phyloP scores from a whole-genome alignment of 1,140 invertebrate species.

The Colletes gigas region DNA sequence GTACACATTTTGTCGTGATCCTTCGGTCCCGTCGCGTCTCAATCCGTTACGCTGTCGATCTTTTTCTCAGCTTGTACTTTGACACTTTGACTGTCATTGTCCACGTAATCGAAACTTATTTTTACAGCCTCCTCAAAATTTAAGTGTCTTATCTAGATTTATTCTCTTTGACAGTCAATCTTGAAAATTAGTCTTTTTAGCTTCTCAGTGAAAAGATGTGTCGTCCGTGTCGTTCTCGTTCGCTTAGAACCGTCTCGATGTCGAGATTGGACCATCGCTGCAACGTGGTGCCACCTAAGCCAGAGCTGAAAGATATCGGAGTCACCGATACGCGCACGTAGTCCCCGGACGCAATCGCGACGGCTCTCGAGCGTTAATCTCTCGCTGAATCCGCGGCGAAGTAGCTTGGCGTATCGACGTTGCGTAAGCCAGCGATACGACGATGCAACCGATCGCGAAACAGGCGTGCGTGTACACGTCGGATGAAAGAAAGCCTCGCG shows the following conservation, averaged over 20 bases:
- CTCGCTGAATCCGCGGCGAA: not conserved
- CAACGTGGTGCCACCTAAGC: conserved; percentile 3
- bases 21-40: not conserved
- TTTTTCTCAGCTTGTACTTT: no score
- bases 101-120: no score
- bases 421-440: conserved; percentile 1
- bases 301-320: not conserved
- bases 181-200: no score
- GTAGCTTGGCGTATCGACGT: conserved; percentile 37
- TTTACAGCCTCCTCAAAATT: no score
- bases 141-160: no score
- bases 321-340: not conserved
- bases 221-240: no score
- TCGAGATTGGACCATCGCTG: not conserved
- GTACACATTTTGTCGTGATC: not conserved
- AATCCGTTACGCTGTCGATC: not conserved
- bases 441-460: conserved; percentile 46
- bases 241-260: no score
- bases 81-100: no score
- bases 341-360: not conserved
- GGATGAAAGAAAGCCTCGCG: conserved; percentile 48
- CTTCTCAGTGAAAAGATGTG: no score
- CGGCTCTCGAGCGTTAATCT: not conserved
- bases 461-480: conserved; percentile 58
- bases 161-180: no score